A percentile compares a stretch with the other conserved stretches of the same genome.
These are phyloP conservation scores for Andrena marginata DNA, from an alignment of 2,888 invertebrate genomes.

Conservation along the genomic window DNA sequence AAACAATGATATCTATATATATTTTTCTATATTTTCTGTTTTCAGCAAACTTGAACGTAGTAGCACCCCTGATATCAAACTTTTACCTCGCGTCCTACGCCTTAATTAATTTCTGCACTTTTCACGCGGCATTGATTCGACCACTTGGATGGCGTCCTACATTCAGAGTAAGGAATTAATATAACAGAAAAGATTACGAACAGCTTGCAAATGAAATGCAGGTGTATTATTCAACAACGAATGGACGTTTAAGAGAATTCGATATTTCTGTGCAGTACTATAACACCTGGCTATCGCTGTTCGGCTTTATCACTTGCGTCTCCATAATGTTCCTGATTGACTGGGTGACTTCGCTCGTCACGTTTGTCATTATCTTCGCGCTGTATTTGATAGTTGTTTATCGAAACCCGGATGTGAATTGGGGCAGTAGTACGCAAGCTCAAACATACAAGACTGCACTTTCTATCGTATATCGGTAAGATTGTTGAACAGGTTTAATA, in stretches of 20 bases:
- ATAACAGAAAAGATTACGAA: background rate
- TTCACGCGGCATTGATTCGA: conserved; percentile 95
- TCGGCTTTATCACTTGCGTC: conserved; percentile 93
- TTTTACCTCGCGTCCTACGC: conserved; percentile 98
- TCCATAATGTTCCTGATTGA: conserved; percentile 98
- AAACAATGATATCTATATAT: no score
- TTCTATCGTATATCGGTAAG: conserved; percentile 89
- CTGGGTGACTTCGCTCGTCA: conserved; percentile 96
- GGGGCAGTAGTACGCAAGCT: conserved; percentile 99
- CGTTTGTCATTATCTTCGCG: conserved; percentile 94
- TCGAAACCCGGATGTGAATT: conserved; percentile 98
- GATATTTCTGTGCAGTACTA: conserved; percentile 90
- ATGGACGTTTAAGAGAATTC: background rate
- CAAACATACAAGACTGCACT: conserved; percentile 97
- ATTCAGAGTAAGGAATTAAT: conserved; percentile 89
- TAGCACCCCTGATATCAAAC: conserved; percentile 97
- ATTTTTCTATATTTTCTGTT: conserved; percentile 14
- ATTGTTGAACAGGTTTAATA: background rate
- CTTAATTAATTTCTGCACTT: conserved; percentile 97
- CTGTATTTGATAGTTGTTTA: conserved; percentile 97
- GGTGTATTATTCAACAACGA: background rate
- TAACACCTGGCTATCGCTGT: conserved; percentile 95
- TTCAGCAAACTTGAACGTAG: conserved; percentile 93
- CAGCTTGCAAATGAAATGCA: conserved; percentile 23
- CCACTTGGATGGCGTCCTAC: conserved; percentile 96